Evolutionary conservation across 2,888 invertebrate genomes (phyloP).

Genomic region (Agrochola macilenta): DNA sequence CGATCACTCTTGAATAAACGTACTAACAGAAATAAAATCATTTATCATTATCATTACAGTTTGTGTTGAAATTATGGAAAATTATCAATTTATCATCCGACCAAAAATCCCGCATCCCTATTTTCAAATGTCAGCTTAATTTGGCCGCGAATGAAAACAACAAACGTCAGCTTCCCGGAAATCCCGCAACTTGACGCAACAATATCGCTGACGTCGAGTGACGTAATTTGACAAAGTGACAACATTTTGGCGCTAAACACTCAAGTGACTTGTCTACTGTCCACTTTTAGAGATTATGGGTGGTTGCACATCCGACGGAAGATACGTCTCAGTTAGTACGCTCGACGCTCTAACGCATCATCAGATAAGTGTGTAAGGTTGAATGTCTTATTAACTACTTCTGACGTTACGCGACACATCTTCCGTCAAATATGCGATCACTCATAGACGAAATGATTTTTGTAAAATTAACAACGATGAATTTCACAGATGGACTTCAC

Average conservation of each 20-base stretch:
- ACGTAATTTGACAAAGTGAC: conserved; percentile 32
- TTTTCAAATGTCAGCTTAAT: conserved; percentile 17
- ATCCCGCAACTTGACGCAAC: conserved; percentile 21
- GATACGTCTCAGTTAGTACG: too few relatives aligned
- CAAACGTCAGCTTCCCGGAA: conserved; percentile 15
- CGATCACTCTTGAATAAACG: too few relatives aligned
- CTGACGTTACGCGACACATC: too few relatives aligned
- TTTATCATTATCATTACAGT: too few relatives aligned
- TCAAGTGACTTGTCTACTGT: conserved; percentile 10
- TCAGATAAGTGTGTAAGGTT: too few relatives aligned
- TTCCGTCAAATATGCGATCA: too few relatives aligned
- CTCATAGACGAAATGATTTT: background rate
- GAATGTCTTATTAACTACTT: too few relatives aligned
- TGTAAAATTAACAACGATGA: background rate
- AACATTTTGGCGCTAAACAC: conserved; percentile 23
- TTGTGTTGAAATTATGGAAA: background rate
- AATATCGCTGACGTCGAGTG: conserved; percentile 24
- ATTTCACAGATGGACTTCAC: background rate
- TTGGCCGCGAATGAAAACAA: conserved; percentile 23
- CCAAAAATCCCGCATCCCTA: background rate
- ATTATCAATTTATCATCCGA: background rate
- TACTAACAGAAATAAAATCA: too few relatives aligned
- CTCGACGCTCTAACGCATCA: too few relatives aligned
- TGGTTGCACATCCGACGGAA: too few relatives aligned
- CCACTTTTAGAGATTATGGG: background rate